phyloP scores from a whole-genome alignment of 1,140 invertebrate species.

The Drosophila ercepeae region DNA sequence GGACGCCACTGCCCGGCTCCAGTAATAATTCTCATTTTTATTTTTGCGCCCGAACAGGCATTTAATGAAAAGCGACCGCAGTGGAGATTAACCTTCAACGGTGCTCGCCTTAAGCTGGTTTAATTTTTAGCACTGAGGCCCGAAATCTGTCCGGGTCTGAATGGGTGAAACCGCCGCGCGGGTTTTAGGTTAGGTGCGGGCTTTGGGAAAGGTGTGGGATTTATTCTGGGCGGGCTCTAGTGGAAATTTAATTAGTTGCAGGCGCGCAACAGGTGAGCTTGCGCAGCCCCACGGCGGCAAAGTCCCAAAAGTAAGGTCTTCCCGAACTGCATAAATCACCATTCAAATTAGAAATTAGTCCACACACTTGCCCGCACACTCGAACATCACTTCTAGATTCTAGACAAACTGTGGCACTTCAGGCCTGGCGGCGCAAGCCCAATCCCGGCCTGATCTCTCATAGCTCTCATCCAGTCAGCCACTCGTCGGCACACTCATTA shows the following conservation, averaged over 20 bases:
- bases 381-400: conserved; percentile 48
- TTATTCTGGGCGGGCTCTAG: conserved; percentile 15
- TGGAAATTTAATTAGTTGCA: conserved; percentile 51
- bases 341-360: conserved; percentile 82
- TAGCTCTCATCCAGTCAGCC: conserved; percentile 33
- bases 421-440: conserved; percentile 5
- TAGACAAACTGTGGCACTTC: conserved; percentile 50
- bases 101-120: conserved; percentile 61
- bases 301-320: conserved; percentile 36
- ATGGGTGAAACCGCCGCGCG: conserved; percentile 24
- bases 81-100: conserved; percentile 73
- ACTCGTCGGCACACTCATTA: conserved; percentile 81
- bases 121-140: conserved; percentile 67
- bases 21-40: conserved; percentile 60
- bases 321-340: conserved; percentile 79
- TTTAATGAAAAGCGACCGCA: conserved; percentile 52
- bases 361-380: conserved; percentile 35
- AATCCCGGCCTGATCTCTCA: conserved; percentile 27
- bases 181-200: conserved; percentile 1
- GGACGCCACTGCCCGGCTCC: conserved; percentile 15
- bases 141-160: conserved; percentile 50
- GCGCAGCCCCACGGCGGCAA: not conserved
- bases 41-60: conserved; percentile 42
- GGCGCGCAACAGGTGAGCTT: conserved; percentile 42
- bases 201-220: conserved; percentile 14